Percentiles rank a stretch among this genome's conserved stretches.
Conservation (phyloP, 1,140 invertebrate genomes). For the Araneus ventricosus region DNA sequence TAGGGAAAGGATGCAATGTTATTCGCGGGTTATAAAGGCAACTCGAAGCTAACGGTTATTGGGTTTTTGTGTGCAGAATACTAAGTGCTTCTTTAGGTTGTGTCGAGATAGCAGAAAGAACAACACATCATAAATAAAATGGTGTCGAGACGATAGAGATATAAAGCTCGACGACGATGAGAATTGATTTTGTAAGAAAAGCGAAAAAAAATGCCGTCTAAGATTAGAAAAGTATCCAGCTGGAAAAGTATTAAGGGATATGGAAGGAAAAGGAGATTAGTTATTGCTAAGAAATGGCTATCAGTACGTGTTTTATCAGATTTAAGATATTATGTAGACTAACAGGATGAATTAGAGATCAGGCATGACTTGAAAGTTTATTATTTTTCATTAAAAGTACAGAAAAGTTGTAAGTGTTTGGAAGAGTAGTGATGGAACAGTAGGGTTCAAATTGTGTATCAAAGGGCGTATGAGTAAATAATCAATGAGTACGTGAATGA, state of each 20-base stretch:
- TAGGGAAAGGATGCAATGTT: neutral
- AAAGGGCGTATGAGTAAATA: neutral
- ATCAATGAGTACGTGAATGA: neutral
- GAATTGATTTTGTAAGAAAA: slow-evolving; percentile 30
- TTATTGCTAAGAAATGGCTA: neutral
- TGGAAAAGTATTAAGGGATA: neutral
- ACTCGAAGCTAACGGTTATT: slow-evolving; percentile 69
- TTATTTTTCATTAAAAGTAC: too few species aligned
- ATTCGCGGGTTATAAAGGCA: slow-evolving; percentile 57
- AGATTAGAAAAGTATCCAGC: slow-evolving; percentile 12
- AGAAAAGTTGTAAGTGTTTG: too few species aligned
- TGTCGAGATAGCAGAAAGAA: slow-evolving; percentile 58
- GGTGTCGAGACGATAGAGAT: slow-evolving; percentile 43
- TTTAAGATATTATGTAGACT: neutral
- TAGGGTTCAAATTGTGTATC: neutral
- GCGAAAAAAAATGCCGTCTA: neutral
- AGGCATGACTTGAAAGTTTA: too few species aligned
- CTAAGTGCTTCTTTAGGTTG: slow-evolving; percentile 65
- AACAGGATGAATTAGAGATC: too few species aligned
- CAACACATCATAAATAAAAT: slow-evolving; percentile 61
- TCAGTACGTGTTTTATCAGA: neutral
- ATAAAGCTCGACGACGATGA: slow-evolving; percentile 16
- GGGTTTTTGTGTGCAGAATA: slow-evolving; percentile 70
- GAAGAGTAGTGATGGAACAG: too few species aligned
- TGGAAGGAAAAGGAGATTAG: neutral